These are phyloP conservation scores for Otolemur garnettii DNA, from an alignment of 2,113 vertebrate species.

Conservation along the genomic window DNA sequence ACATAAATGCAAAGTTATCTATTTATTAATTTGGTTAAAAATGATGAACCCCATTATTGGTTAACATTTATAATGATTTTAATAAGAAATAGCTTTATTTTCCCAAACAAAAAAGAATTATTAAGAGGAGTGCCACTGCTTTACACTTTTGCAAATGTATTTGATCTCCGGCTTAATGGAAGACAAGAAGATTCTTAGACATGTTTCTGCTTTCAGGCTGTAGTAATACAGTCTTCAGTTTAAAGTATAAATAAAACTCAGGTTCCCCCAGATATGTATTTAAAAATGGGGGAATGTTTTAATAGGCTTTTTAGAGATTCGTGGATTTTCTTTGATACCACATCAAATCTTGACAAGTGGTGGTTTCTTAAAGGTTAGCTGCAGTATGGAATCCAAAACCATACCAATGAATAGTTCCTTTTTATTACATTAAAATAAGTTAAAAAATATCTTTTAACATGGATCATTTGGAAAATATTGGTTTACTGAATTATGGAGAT, in stretches of 20 bases:
- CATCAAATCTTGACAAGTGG: neutral
- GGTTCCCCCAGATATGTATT: neutral
- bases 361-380: constrained; percentile 10
- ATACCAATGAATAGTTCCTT: neutral
- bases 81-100: neutral
- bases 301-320: neutral
- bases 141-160: neutral
- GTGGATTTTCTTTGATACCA: neutral
- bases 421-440: neutral
- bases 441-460: neutral
- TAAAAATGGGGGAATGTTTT: neutral
- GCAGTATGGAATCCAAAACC: neutral
- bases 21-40: neutral
- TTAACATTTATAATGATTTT: neutral
- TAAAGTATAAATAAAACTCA: constrained; percentile 1
- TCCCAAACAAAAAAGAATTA: neutral
- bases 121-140: neutral
- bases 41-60: neutral
- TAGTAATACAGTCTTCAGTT: neutral
- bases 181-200: neutral
- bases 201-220: neutral
- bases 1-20: neutral
- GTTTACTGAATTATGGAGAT: neutral
- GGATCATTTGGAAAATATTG: neutral
- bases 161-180: neutral